These are phyloP conservation scores for Lepidurus packardi DNA, from an alignment of 1,140 invertebrate genomes.

Conservation along the genomic window DNA sequence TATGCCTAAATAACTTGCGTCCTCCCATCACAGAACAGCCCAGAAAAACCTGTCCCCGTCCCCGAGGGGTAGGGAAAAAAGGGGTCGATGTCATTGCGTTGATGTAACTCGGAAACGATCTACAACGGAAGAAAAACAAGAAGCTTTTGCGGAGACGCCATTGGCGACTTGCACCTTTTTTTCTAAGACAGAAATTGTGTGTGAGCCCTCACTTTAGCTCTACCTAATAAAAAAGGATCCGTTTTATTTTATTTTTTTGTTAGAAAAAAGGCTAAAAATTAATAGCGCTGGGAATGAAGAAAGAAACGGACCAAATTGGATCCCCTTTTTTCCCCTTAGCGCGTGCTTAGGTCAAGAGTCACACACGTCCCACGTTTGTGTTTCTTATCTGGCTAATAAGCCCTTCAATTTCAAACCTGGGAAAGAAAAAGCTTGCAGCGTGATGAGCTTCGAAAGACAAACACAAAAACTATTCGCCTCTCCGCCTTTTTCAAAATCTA, in stretches of 20 bases:
- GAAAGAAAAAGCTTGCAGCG: not conserved
- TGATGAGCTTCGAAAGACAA: not conserved
- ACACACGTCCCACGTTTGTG: not conserved
- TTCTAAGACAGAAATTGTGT: not conserved
- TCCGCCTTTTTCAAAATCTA: not conserved
- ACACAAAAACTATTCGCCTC: not conserved
- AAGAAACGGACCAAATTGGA: not conserved
- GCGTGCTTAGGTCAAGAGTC: conserved; percentile 20
- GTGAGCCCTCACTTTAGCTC: not conserved
- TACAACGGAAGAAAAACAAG: not conserved
- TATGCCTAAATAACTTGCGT: not conserved
- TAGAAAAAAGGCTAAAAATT: not conserved
- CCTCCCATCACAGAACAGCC: not conserved
- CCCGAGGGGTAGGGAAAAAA: not conserved
- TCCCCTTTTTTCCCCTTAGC: not conserved
- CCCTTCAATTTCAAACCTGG: not conserved
- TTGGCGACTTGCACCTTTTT: not conserved
- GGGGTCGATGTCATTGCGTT: not conserved
- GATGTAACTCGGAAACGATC: not conserved
- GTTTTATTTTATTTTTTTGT: not conserved
- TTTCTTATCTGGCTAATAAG: conserved; percentile 3
- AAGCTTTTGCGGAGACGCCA: not conserved
- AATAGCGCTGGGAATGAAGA: not conserved
- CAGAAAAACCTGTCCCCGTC: not conserved
- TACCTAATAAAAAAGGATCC: not conserved